These are phyloP conservation scores for Oxygymnocypris stewartii DNA, from an alignment of 2,113 vertebrate species.

Conservation along the genomic window DNA sequence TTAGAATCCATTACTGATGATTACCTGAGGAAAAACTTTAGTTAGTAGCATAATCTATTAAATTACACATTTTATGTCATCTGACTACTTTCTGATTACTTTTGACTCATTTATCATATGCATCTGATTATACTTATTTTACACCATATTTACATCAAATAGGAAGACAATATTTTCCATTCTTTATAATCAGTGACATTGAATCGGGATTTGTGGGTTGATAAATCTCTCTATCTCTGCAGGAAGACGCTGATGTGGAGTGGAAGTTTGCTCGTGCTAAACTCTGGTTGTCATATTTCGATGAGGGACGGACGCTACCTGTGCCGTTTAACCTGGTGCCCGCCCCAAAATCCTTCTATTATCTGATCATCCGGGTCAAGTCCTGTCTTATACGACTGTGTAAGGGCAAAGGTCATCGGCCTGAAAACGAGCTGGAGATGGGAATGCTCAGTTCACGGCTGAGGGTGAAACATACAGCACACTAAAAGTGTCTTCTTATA, in stretches of 20 bases:
- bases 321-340: constrained; percentile 96
- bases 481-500: background rate
- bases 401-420: constrained; percentile 87
- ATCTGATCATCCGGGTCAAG: constrained; percentile 91
- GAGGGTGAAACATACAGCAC: constrained; percentile 69
- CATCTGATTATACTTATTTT: background rate
- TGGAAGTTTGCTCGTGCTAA: constrained; percentile 98
- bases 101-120: background rate
- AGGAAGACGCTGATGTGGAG: constrained; percentile 96
- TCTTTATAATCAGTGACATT: background rate
- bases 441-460: constrained; percentile 91
- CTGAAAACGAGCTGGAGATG: constrained; percentile 91
- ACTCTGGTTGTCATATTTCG: constrained; percentile 96
- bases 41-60: background rate
- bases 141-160: background rate
- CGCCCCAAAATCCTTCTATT: constrained; percentile 97
- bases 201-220: background rate
- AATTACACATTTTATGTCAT: background rate
- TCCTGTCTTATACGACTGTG: constrained; percentile 90
- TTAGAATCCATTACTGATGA: background rate
- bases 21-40: background rate
- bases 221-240: constrained; percentile 30
- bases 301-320: constrained; percentile 93
- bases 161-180: background rate
- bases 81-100: background rate